A percentile compares a stretch with the other conserved stretches of the same genome.
Conservation (phyloP, 1,140 invertebrate genomes). For the Monomorium pharaonis region DNA sequence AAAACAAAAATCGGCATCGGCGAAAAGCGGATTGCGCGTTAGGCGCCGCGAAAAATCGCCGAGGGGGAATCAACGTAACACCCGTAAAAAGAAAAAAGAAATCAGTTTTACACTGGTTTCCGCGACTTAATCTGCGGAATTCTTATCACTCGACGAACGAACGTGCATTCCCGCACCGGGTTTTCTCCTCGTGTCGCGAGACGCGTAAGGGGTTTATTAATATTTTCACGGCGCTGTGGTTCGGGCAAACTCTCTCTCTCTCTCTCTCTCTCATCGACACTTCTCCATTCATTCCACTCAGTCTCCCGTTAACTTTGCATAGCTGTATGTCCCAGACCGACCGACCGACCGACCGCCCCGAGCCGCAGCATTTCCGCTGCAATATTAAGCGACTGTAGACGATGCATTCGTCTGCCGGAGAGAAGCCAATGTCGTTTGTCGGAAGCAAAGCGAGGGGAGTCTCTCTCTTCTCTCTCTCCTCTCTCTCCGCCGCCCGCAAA, state of each 20-base stretch:
- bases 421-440: background rate
- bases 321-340: background rate
- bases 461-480: too few relatives aligned
- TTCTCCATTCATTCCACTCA: constrained; percentile 34
- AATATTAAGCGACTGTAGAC: constrained; percentile 6
- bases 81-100: too few relatives aligned
- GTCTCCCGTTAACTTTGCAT: constrained; percentile 39
- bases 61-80: constrained; percentile 10
- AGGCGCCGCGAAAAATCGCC: background rate
- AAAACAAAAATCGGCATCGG: constrained; percentile 20
- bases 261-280: constrained; percentile 42
- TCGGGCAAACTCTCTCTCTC: too few relatives aligned
- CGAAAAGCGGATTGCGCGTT: constrained; percentile 22
- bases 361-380: background rate
- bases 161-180: background rate
- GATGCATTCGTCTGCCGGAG: background rate
- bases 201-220: background rate
- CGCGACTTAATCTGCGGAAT: constrained; percentile 17
- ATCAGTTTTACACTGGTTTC: constrained; percentile 4
- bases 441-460: background rate
- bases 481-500: too few relatives aligned
- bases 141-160: background rate
- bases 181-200: background rate
- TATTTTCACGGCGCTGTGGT: constrained; percentile 13
- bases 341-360: background rate